Percentiles rank a stretch among this genome's conserved stretches.
Evolutionary conservation across 2,797 vertebrate species (phyloP).

Genomic region (Gambusia yucatana): DNA sequence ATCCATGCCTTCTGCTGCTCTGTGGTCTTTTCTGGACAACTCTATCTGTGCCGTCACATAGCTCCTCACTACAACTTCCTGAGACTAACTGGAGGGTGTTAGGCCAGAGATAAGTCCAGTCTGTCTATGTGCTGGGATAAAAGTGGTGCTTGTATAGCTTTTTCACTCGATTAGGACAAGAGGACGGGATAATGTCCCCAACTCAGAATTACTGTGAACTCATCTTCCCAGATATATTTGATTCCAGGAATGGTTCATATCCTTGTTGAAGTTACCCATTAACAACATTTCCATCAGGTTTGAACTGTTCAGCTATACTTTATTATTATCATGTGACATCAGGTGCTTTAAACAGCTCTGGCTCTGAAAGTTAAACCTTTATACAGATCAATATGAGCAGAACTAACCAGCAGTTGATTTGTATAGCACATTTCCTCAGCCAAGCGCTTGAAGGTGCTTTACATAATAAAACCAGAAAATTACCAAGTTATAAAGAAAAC

Average conservation of each 20-base stretch:
- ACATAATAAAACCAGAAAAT: too few species aligned
- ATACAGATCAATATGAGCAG: neutral
- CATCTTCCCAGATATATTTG: neutral
- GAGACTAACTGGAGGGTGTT: conserved; percentile 49
- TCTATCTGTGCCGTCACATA: conserved; percentile 64
- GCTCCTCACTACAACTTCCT: conserved; percentile 68
- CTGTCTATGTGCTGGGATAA: conserved; percentile 14
- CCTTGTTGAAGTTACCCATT: neutral
- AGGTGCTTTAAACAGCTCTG: neutral
- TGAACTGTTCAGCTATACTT: neutral
- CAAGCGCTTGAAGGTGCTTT: too few species aligned
- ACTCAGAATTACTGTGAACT: neutral
- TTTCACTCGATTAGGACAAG: conserved; percentile 3
- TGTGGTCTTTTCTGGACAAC: conserved; percentile 45
- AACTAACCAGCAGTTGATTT: too few species aligned
- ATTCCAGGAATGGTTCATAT: neutral
- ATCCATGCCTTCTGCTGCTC: conserved; percentile 53
- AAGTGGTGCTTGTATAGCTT: conserved; percentile 21
- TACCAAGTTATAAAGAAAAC: too few species aligned
- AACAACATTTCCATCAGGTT: neutral
- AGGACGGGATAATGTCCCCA: conserved; percentile 3
- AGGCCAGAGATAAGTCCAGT: conserved; percentile 38
- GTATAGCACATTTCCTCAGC: too few species aligned
- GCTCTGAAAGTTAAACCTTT: neutral
- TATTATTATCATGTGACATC: neutral